Evolutionary conservation across 2,888 invertebrate genomes (phyloP).

Genomic region (Hipparchia sbordonii): DNA sequence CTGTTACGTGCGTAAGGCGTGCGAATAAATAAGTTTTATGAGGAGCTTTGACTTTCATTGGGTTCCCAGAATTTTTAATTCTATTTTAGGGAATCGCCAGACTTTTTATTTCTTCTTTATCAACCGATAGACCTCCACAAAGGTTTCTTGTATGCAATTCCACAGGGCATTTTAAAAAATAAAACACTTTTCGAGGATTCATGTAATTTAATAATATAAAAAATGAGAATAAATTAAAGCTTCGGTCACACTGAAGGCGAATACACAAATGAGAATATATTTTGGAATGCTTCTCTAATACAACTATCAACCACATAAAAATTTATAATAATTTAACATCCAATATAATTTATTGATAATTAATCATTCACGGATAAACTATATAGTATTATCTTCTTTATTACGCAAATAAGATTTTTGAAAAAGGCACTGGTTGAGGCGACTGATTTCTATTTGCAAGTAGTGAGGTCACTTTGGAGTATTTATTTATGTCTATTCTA

Average conservation of each 20-base stretch:
- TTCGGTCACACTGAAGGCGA: slow-evolving; percentile 21
- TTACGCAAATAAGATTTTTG: neutral
- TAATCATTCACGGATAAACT: neutral
- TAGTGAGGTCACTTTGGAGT: neutral
- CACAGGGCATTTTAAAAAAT: slow-evolving; percentile 8
- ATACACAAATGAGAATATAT: slow-evolving; percentile 4
- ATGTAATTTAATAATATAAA: slow-evolving; percentile 15
- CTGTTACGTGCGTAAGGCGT: slow-evolving; percentile 43
- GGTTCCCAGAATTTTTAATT: too few relatives aligned
- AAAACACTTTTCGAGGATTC: slow-evolving; percentile 14
- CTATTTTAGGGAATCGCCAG: too few relatives aligned
- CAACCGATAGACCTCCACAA: too few relatives aligned
- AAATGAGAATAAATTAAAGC: slow-evolving; percentile 34
- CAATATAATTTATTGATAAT: too few relatives aligned
- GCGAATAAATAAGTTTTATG: slow-evolving; percentile 46
- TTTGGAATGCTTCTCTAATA: slow-evolving; percentile 31
- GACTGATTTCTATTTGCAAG: neutral
- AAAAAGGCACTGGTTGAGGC: slow-evolving; percentile 3
- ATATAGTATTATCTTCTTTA: neutral
- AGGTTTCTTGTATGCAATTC: too few relatives aligned
- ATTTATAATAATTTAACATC: neutral
- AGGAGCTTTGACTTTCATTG: slow-evolving; percentile 15
- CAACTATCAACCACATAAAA: neutral
- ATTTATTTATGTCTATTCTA: neutral
- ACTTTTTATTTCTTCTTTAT: too few relatives aligned